Percentiles rank a stretch among this genome's conserved stretches.
Conservation (phyloP, 2,113 vertebrate species). For the Vicugna pacos region DNA sequence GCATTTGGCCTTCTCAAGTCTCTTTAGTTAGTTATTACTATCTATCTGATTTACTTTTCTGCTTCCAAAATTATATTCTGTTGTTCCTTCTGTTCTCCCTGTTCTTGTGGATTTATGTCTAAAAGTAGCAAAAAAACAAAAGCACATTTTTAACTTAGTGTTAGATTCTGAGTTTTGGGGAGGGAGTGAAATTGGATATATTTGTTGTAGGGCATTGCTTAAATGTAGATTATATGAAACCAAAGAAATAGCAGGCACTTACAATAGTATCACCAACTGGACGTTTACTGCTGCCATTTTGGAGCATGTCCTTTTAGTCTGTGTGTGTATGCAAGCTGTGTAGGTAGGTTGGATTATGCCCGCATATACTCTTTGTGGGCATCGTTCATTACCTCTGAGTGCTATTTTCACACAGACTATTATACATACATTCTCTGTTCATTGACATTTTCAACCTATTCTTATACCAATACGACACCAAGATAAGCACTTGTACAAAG, state of each 20-base stretch:
- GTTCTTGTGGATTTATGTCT: background rate
- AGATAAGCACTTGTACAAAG: background rate
- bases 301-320: background rate
- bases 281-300: background rate
- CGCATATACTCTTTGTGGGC: background rate
- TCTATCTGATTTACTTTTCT: background rate
- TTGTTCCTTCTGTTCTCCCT: background rate
- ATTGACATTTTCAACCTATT: constrained; percentile 6
- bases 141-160: background rate
- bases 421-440: background rate
- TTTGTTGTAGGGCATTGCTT: background rate
- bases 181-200: background rate
- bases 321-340: background rate
- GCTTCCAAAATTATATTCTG: background rate
- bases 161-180: background rate
- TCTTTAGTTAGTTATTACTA: background rate
- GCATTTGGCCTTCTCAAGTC: background rate
- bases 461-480: background rate
- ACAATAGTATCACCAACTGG: background rate
- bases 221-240: constrained; percentile 2
- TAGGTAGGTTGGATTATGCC: background rate
- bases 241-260: background rate
- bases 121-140: background rate
- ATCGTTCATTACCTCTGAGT: background rate
- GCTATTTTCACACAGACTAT: background rate